Conservation (phyloP, 2,113 vertebrate genomes). For the Hyperopisus bebe region DNA sequence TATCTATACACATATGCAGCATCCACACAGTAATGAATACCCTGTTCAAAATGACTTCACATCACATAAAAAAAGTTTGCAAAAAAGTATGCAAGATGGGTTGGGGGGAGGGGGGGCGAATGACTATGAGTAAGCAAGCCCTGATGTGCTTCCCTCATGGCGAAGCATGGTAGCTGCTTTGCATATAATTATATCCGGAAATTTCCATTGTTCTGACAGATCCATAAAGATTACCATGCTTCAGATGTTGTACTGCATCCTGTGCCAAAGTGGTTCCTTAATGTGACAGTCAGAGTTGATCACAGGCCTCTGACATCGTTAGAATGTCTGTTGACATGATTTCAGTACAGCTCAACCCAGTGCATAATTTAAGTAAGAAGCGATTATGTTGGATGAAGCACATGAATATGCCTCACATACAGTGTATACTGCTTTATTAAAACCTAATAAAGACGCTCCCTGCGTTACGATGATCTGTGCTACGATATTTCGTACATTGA, state of each 20-base stretch:
- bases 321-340: conserved; percentile 5
- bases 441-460: background rate
- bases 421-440: background rate
- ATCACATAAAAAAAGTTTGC: background rate
- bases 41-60: background rate
- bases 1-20: background rate
- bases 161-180: conserved; percentile 6
- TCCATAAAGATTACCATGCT: background rate
- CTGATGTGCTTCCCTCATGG: background rate
- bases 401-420: background rate
- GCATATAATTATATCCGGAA: conserved; percentile 14
- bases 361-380: background rate
- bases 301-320: background rate
- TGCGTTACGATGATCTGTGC: too few relatives aligned
- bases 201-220: background rate
- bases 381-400: background rate
- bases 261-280: background rate
- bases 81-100: background rate
- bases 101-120: background rate
- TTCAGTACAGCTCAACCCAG: background rate
- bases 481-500: too few relatives aligned
- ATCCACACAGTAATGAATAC: background rate
- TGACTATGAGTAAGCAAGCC: background rate
- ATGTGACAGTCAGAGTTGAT: background rate
- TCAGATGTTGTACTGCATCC: background rate